Conservation (phyloP, 2,113 vertebrate species). For the Pygoscelis antarcticus region DNA sequence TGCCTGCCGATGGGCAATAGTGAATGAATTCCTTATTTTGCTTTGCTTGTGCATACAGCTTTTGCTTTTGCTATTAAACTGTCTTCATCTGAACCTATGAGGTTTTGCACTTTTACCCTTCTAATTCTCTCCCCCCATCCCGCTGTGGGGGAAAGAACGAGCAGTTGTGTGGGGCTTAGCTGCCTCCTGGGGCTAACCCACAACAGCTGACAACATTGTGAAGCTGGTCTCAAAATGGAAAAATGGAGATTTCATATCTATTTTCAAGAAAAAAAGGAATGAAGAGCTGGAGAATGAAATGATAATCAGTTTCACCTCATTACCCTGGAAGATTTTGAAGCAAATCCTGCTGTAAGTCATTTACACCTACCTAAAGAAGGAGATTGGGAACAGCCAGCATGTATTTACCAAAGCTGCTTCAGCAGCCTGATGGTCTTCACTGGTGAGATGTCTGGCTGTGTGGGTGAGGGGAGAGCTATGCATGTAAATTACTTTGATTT, state of each 20-base stretch:
- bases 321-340: conserved; percentile 16
- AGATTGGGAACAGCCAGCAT: conserved; percentile 19
- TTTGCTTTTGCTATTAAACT: neutral
- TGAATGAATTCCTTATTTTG: neutral
- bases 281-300: neutral
- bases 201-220: neutral
- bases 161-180: neutral
- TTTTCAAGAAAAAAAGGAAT: neutral
- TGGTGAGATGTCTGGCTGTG: conserved; percentile 34
- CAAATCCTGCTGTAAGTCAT: conserved; percentile 29
- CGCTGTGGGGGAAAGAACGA: neutral
- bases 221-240: neutral
- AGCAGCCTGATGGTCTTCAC: conserved; percentile 26
- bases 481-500: conserved; percentile 46
- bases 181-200: neutral
- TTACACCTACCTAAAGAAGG: conserved; percentile 35
- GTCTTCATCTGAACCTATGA: neutral
- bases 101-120: neutral
- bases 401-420: conserved; percentile 32
- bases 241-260: neutral
- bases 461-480: conserved; percentile 15
- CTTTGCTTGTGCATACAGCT: fast-evolving
- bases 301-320: conserved; percentile 1
- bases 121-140: neutral
- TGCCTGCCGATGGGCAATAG: neutral